A percentile compares a stretch with the other conserved stretches of the same genome.
phyloP scores from a whole-genome alignment of 35 echinoderm and acorn worm species.

The Apostichopus parvimensis region DNA sequence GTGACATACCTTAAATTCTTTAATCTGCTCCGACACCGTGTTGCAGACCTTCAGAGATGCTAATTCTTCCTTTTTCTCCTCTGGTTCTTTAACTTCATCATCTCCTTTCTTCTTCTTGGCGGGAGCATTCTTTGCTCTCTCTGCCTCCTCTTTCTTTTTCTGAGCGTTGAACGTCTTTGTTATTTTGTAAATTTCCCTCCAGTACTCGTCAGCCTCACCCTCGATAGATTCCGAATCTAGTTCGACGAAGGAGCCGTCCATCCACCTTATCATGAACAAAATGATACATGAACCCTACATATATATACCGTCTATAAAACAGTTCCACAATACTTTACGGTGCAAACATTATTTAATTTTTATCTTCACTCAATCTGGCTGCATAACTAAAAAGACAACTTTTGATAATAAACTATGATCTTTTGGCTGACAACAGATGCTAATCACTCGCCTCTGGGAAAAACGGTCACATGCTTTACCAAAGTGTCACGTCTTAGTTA shows the following conservation, averaged over 20 bases:
- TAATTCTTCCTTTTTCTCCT: conserved; percentile 81
- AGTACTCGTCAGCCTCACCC: conserved; percentile 88
- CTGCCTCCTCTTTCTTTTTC: conserved; percentile 97
- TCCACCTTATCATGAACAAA: conserved; percentile 68
- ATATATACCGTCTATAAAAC: too few relatives aligned
- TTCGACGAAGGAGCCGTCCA: conserved; percentile 95
- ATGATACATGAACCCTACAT: conserved; percentile 61
- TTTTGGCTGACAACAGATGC: too few relatives aligned
- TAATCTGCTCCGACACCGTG: conserved; percentile 89
- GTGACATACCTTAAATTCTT: conserved; percentile 78
- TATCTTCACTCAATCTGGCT: too few relatives aligned
- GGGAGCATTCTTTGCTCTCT: conserved; percentile 84
- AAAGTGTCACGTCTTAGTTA: too few relatives aligned
- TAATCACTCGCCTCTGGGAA: too few relatives aligned
- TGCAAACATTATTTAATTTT: too few relatives aligned
- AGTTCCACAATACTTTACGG: too few relatives aligned
- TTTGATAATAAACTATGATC: too few relatives aligned
- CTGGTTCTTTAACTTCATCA: conserved; percentile 63
- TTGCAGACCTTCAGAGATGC: conserved; percentile 95
- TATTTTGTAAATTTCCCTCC: conserved; percentile 99
- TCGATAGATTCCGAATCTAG: conserved; percentile 91
- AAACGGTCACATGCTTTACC: too few relatives aligned
- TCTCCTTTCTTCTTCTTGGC: conserved; percentile 77
- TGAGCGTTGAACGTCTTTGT: conserved; percentile 82
- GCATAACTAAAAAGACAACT: too few relatives aligned